Percentiles rank a stretch among this genome's conserved stretches.
Evolutionary conservation across 2,888 invertebrate genomes (phyloP).

Genomic region (Idaea aversata): DNA sequence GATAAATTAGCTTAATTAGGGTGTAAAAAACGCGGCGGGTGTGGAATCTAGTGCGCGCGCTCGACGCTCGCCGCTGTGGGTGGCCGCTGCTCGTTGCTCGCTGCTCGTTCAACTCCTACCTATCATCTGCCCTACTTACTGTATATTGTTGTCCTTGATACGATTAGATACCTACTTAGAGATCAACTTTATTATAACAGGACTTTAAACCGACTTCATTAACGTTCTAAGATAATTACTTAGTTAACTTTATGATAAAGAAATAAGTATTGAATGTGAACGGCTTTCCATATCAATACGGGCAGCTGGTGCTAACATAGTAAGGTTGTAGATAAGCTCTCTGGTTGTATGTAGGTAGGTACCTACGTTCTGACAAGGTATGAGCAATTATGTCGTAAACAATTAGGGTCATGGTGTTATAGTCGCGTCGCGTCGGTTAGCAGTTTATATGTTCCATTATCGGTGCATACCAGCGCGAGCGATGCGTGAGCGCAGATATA

Average conservation of each 20-base stretch:
- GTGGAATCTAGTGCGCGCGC: constrained; percentile 64
- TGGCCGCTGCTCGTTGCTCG: constrained; percentile 41
- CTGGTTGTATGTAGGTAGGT: too few relatives aligned
- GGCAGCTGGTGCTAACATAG: background rate
- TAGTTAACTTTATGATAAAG: too few relatives aligned
- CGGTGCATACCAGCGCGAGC: background rate
- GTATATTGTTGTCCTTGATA: background rate
- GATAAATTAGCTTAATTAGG: constrained; percentile 80
- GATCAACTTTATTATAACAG: background rate
- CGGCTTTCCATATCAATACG: background rate
- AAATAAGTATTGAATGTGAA: too few relatives aligned
- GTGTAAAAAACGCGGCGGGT: constrained; percentile 70
- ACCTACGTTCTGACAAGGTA: background rate
- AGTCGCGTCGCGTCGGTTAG: background rate
- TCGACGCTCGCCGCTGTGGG: constrained; percentile 50
- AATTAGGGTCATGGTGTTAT: constrained; percentile 11
- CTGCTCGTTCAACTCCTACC: constrained; percentile 18
- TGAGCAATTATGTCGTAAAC: background rate
- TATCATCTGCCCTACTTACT: constrained; percentile 22
- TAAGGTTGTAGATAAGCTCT: background rate
- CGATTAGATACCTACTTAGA: background rate
- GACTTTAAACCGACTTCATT: too few relatives aligned
- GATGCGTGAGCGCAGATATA: background rate
- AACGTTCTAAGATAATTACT: too few relatives aligned
- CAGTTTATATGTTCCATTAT: constrained; percentile 1